Base-by-base conservation (phyloP, 1,140 invertebrate genomes). In the Brachionus paranguensis region DNA sequence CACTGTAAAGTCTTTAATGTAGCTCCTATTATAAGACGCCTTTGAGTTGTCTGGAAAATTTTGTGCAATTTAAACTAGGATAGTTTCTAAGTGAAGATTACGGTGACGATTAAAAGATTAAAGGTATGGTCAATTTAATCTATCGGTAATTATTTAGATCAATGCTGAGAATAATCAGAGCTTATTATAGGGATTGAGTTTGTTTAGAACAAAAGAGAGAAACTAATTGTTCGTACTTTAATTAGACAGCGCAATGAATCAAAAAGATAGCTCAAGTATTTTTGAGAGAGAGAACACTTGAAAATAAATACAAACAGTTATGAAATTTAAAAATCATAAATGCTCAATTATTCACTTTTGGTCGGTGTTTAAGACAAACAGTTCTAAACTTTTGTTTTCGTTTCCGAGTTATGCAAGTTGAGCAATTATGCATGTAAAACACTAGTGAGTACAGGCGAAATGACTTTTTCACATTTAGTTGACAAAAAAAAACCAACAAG, bases 181-280 rank as follows among this genome's bases (percentile, higher is more conserved):
- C 53, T 60, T 60, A 60, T 60, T 68, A 68, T n/a, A 68, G 33
- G 55, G 65, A 68, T 60, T 60, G 53, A 60, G 53, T 27, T 60
- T 60, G 53, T 60, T 60, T 27, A 60, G 53, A 60, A 60, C 53
- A 60, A 68, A 17, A 72, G 37, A 72, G 37, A 72, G 43, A 41
- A 72, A 72, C 33, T 72, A 72, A 72, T 72, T 72, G 68, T 72
- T 72, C 37, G 68, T 72, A 72, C 41, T 43, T 37, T 72, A 72
- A 72, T 72, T 72, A 72, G 68, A 37, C 68, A 43, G 17, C 29
- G 33, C 33, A 24, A 43, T n/a, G 68, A 72, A 43, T 43, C 27
- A n/a, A 17, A 72, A 43, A 72, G 68, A 72, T 72, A 72, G 68
- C 41, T 72, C 68, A 72, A 72, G 68, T 72, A 72, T 72, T 45